Conservation (phyloP, 2,888 invertebrate species). For the Ormyrus pomaceus region DNA sequence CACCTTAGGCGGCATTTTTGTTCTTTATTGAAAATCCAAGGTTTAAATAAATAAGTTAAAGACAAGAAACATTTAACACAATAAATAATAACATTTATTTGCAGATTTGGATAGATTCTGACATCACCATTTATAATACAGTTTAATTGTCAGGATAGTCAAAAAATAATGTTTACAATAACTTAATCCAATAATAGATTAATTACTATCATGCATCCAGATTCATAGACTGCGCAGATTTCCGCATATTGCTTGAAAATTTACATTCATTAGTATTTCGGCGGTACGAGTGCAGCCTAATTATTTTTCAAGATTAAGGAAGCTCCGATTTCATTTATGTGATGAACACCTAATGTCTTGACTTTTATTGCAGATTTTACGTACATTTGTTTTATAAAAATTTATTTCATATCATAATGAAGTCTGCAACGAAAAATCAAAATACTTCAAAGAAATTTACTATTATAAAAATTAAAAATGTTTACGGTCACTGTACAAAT, state of each 20-base stretch:
- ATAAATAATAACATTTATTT: conserved; percentile 71
- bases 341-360: conserved; percentile 28
- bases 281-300: conserved; percentile 42
- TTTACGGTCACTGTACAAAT: neutral
- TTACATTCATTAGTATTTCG: conserved; percentile 44
- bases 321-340: conserved; percentile 48
- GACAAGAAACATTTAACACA: conserved; percentile 62
- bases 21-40: conserved; percentile 7
- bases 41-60: conserved; percentile 5
- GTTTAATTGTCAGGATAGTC: conserved; percentile 59
- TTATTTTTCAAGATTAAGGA: conserved; percentile 29
- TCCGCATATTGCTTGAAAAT: conserved; percentile 54
- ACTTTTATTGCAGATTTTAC: conserved; percentile 45
- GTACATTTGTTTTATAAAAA: conserved; percentile 9
- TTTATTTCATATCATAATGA: neutral
- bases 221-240: conserved; percentile 47
- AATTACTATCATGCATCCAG: conserved; percentile 56
- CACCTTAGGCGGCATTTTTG: neutral
- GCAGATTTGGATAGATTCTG: conserved; percentile 65
- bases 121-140: conserved; percentile 62
- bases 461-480: neutral
- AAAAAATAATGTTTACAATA: conserved; percentile 56
- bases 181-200: conserved; percentile 53
- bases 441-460: neutral
- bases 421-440: neutral